Percentiles rank a stretch among this genome's conserved stretches.
phyloP scores from a whole-genome alignment of 2,888 invertebrate genomes.

The Epirrita christyi region DNA sequence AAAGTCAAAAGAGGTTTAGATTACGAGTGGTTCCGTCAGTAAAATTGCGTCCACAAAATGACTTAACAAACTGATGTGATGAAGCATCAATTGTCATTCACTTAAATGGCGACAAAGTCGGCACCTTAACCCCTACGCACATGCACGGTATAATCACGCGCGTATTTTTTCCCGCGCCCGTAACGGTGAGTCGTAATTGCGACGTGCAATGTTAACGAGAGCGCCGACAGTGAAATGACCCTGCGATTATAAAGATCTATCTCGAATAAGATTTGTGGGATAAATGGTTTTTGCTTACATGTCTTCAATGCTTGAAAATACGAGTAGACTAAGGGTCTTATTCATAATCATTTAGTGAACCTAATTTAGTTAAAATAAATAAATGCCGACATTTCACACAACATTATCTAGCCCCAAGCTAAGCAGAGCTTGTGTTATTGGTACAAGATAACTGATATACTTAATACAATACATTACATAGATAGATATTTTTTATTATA shows the following conservation, averaged over 20 bases:
- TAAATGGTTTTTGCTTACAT: constrained; percentile 13
- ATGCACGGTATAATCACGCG: constrained; percentile 19
- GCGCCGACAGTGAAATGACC: constrained; percentile 25
- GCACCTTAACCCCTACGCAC: constrained; percentile 18
- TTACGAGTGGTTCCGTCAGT: no score
- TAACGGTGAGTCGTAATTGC: constrained; percentile 28
- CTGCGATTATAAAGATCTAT: constrained; percentile 23
- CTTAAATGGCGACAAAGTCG: not conserved
- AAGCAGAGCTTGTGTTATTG: no score
- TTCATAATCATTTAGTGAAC: no score
- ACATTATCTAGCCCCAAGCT: no score
- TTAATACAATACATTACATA: no score
- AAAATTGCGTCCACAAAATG: no score
- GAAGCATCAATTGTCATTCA: not conserved
- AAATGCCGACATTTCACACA: no score
- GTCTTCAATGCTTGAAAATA: not conserved
- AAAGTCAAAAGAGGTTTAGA: no score
- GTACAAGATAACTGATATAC: no score
- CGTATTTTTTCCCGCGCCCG: constrained; percentile 17
- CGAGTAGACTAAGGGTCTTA: no score
- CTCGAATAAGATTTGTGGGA: constrained; percentile 14
- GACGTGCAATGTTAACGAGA: constrained; percentile 35
- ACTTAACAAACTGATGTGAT: not conserved
- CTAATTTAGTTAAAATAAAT: no score
- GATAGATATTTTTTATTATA: no score